phyloP scores from a whole-genome alignment of 92 coral and sea anemone species.

The Porites lobata region DNA sequence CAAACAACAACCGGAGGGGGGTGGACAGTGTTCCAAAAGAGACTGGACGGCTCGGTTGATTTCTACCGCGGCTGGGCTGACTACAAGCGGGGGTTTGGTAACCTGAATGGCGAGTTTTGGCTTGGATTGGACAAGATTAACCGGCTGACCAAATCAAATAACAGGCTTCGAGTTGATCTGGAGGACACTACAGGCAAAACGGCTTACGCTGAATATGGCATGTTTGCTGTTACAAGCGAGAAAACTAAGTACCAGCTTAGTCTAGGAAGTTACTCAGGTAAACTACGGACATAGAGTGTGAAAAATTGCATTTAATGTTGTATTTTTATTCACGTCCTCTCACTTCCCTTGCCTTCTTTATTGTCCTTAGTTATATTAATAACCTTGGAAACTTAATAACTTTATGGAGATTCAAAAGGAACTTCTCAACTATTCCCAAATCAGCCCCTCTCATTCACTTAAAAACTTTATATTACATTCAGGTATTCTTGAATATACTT shows the following conservation, averaged over 20 bases:
- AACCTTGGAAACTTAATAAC: too few species aligned
- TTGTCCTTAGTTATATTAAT: too few species aligned
- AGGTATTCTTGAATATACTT: too few species aligned
- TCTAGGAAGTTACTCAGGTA: neutral
- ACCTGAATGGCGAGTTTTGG: neutral
- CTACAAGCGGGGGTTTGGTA: neutral
- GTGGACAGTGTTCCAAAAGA: neutral
- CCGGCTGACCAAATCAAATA: neutral
- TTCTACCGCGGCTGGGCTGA: neutral
- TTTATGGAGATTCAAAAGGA: too few species aligned
- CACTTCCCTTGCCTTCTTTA: too few species aligned
- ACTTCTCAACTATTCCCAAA: too few species aligned
- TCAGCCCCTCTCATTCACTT: too few species aligned
- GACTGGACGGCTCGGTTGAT: neutral
- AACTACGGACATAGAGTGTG: too few species aligned
- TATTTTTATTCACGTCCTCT: too few species aligned
- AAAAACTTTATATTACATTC: too few species aligned
- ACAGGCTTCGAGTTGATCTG: constrained; percentile 64
- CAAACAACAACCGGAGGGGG: constrained; percentile 48
- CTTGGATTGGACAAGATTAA: neutral
- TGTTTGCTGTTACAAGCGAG: constrained; percentile 43
- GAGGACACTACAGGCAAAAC: neutral
- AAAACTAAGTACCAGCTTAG: constrained; percentile 41
- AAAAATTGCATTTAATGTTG: too few species aligned
- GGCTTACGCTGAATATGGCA: constrained; percentile 53